A percentile compares a stretch with the other conserved stretches of the same genome.
Conservation (phyloP, 2,113 vertebrate genomes). For the Morone chrysops region DNA sequence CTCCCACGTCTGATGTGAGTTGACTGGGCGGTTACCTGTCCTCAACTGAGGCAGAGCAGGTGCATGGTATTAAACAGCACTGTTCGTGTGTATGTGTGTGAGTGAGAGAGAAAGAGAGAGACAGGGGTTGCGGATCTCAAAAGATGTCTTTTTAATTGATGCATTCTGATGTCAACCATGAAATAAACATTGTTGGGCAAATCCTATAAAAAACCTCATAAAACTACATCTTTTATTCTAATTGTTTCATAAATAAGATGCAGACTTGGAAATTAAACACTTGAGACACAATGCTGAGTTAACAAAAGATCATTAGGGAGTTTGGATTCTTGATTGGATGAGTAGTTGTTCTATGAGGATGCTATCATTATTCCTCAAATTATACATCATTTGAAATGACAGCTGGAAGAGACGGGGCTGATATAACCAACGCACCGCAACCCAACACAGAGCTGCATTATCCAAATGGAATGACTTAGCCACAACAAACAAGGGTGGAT, state of each 20-base stretch:
- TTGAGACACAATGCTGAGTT: not conserved
- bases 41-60: conserved; percentile 33
- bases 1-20: conserved; percentile 12
- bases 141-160: not conserved
- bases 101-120: not conserved
- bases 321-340: not conserved
- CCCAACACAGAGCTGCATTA: not conserved
- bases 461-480: not conserved
- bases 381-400: not conserved
- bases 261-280: not conserved
- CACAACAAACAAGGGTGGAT: conserved; percentile 1
- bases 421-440: not conserved
- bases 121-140: not conserved
- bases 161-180: not conserved
- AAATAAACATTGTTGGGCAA: not conserved
- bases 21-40: conserved; percentile 31
- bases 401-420: not conserved
- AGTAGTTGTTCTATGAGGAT: not conserved
- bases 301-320: not conserved
- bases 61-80: not conserved
- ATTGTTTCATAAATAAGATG: not conserved
- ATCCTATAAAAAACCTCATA: not conserved
- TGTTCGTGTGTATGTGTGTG: not conserved
- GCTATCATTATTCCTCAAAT: not conserved
- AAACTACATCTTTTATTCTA: not conserved